Evolutionary conservation across 2,888 invertebrate genomes (phyloP).

Genomic region (Platypus cylindrus): DNA sequence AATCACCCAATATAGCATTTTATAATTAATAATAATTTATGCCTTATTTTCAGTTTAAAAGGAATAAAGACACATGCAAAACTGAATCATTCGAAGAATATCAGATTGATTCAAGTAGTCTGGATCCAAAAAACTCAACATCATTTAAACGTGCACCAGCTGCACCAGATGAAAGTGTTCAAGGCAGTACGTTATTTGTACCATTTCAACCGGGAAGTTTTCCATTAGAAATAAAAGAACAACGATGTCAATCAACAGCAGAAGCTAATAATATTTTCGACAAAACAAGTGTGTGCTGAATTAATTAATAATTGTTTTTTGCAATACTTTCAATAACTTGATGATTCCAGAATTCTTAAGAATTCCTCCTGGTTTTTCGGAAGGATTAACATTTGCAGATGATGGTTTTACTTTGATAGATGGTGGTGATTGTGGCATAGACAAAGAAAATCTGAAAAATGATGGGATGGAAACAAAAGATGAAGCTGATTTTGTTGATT

Average conservation of each 20-base stretch:
- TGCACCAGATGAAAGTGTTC: constrained; percentile 52
- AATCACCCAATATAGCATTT: too few relatives aligned
- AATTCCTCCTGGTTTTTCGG: constrained; percentile 56
- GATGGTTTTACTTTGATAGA: constrained; percentile 40
- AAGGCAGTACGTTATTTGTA: constrained; percentile 66
- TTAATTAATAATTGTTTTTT: constrained; percentile 6
- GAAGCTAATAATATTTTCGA: too few relatives aligned
- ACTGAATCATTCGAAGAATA: constrained; percentile 57
- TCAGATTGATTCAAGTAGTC: constrained; percentile 43
- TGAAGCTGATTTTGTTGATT: constrained; percentile 33
- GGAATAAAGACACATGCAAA: constrained; percentile 65
- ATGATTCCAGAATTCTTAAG: constrained; percentile 25
- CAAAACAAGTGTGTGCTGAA: too few relatives aligned
- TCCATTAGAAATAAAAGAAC: constrained; percentile 40
- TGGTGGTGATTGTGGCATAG: constrained; percentile 13
- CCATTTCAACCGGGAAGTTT: constrained; percentile 86
- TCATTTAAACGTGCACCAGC: constrained; percentile 70
- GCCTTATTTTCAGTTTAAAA: constrained; percentile 41
- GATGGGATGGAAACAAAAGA: neutral
- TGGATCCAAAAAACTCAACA: constrained; percentile 59
- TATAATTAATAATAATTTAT: neutral
- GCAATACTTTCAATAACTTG: constrained; percentile 3
- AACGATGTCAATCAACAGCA: too few relatives aligned
- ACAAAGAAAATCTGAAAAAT: constrained; percentile 4
- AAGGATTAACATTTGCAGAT: constrained; percentile 43